phyloP scores from a whole-genome alignment of 2,888 invertebrate genomes.

The Anorthoa munda region DNA sequence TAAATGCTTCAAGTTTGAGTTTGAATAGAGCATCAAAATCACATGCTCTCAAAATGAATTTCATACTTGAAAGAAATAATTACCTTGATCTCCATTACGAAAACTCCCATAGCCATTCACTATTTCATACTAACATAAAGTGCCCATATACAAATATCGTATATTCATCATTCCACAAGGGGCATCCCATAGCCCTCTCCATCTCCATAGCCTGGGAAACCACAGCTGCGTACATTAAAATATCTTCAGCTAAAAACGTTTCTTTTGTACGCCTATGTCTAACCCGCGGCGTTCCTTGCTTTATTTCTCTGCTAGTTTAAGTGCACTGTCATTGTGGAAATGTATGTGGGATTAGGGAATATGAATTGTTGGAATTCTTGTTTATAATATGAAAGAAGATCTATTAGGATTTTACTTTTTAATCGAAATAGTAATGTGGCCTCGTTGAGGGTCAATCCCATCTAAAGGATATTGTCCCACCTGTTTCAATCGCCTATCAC shows the following conservation, averaged over 20 bases:
- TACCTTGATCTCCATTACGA: not conserved
- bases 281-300: conserved; percentile 63
- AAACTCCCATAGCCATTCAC: not conserved
- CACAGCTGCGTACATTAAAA: conserved; percentile 66
- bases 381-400: too few species aligned
- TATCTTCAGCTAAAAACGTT: conserved; percentile 66
- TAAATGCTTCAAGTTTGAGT: too few species aligned
- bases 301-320: conserved; percentile 62
- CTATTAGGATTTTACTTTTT: too few species aligned
- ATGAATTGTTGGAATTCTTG: not conserved
- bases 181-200: conserved; percentile 34
- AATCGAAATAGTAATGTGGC: too few species aligned
- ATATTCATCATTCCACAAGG: conserved; percentile 56
- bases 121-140: conserved; percentile 10
- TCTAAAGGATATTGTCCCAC: too few species aligned
- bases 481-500: too few species aligned
- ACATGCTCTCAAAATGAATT: not conserved
- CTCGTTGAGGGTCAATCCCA: too few species aligned
- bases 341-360: conserved; percentile 13
- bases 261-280: conserved; percentile 63
- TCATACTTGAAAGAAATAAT: not conserved
- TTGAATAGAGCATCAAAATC: not conserved
- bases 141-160: conserved; percentile 48
- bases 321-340: conserved; percentile 60
- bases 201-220: conserved; percentile 47